Evolutionary conservation across 1,140 invertebrate species (phyloP).

Genomic region (Drosophila paulistorum): DNA sequence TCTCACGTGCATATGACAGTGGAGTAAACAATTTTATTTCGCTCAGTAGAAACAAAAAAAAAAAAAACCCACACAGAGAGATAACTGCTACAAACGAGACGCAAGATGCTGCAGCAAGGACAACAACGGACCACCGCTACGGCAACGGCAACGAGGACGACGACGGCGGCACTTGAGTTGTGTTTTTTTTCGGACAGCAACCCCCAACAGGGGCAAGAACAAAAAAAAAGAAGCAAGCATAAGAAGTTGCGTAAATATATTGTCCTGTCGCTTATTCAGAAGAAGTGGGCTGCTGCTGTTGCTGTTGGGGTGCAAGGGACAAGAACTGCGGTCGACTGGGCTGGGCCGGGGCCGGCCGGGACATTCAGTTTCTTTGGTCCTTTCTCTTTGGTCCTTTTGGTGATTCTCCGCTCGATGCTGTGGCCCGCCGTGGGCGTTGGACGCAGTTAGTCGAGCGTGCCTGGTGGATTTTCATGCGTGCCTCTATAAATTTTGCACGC

Average conservation of each 20-base stretch:
- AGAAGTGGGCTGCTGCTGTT: conserved; percentile 21
- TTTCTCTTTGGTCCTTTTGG: conserved; percentile 34
- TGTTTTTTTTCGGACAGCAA: conserved; percentile 46
- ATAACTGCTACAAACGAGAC: conserved; percentile 79
- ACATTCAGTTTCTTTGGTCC: conserved; percentile 20
- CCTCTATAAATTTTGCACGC: conserved; percentile 80
- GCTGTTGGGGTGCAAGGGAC: conserved; percentile 35
- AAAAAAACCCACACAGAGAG: conserved; percentile 18
- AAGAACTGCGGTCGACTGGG: conserved; percentile 39
- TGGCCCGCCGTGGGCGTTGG: conserved; percentile 51
- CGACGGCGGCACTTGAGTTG: conserved; percentile 60
- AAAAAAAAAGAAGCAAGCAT: conserved; percentile 44
- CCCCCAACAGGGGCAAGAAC: conserved; percentile 39
- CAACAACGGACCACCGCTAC: conserved; percentile 40
- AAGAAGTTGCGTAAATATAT: conserved; percentile 81
- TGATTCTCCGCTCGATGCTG: too few species aligned
- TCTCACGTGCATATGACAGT: conserved; percentile 79
- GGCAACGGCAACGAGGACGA: conserved; percentile 32
- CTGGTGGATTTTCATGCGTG: conserved; percentile 74
- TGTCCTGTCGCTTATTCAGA: conserved; percentile 67
- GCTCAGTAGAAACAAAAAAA: conserved; percentile 67
- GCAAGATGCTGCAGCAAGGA: conserved; percentile 71
- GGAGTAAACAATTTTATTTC: conserved; percentile 80
- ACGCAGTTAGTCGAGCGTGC: conserved; percentile 76
- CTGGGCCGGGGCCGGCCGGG: conserved; percentile 25